Percentiles rank a stretch among this genome's conserved stretches.
Evolutionary conservation across 2,797 vertebrate genomes (phyloP).

Genomic region (Clarias pachynema): DNA sequence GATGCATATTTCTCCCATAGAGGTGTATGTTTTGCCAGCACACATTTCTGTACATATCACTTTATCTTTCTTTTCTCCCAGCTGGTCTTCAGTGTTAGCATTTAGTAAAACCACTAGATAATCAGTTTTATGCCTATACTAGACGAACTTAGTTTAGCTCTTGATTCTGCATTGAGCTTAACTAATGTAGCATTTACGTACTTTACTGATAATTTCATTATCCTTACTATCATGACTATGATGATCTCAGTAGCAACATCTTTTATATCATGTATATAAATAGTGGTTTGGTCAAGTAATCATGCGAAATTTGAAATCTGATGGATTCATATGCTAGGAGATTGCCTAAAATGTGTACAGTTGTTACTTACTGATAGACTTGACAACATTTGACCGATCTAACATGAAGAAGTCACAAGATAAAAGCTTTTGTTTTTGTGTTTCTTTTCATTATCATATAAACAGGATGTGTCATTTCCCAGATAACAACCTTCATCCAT

Average conservation of each 20-base stretch:
- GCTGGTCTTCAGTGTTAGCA: conserved; percentile 44
- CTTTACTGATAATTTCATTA: conserved; percentile 20
- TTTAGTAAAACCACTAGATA: conserved; percentile 60
- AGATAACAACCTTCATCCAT: conserved; percentile 80
- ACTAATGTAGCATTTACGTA: conserved; percentile 22
- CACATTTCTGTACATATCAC: conserved; percentile 13
- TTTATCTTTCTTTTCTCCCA: neutral
- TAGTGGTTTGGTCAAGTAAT: conserved; percentile 63
- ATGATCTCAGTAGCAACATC: conserved; percentile 67
- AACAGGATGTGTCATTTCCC: conserved; percentile 72
- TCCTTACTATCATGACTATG: conserved; percentile 42
- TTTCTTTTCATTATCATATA: conserved; percentile 70
- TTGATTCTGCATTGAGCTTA: conserved; percentile 28
- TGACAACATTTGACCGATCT: conserved; percentile 81
- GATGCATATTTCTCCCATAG: conserved; percentile 61
- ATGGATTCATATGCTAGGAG: conserved; percentile 52
- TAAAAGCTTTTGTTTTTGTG: conserved; percentile 62
- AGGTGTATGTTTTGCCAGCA: conserved; percentile 81
- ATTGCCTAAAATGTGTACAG: conserved; percentile 58
- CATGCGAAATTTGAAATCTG: conserved; percentile 69
- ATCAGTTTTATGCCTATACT: conserved; percentile 16
- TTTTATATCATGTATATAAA: conserved; percentile 65
- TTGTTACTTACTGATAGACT: conserved; percentile 59
- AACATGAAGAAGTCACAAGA: conserved; percentile 85
- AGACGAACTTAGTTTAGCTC: conserved; percentile 34